phyloP scores from a whole-genome alignment of 2,797 vertebrate species.

The Ataeniobius toweri region DNA sequence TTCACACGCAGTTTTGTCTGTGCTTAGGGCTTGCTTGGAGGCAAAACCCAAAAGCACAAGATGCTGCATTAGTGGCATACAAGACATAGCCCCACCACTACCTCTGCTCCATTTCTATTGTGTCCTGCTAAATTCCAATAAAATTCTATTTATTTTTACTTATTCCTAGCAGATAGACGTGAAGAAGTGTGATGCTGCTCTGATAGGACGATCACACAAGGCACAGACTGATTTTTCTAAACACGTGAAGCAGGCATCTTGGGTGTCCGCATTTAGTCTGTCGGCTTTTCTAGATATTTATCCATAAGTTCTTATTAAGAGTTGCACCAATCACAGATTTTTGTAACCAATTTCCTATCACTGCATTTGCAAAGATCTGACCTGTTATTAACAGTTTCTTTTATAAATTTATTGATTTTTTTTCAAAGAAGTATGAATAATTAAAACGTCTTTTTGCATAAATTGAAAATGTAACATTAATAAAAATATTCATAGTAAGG shows the following conservation, averaged over 20 bases:
- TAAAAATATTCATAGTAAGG: too few relatives aligned
- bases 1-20: constrained; percentile 47
- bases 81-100: constrained; percentile 26
- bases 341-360: not conserved
- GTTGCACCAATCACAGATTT: not conserved
- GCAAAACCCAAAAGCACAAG: constrained; percentile 56
- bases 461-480: not conserved
- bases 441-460: not conserved
- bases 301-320: not conserved
- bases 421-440: not conserved
- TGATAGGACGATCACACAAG: constrained; percentile 45
- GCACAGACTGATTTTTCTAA: constrained; percentile 45
- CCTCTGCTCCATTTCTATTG: constrained; percentile 22
- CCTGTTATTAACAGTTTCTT: not conserved
- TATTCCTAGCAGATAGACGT: constrained; percentile 23
- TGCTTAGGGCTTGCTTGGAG: constrained; percentile 67
- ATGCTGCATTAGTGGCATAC: constrained; percentile 38
- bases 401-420: not conserved
- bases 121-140: constrained; percentile 27
- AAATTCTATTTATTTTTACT: constrained; percentile 10
- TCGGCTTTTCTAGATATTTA: constrained; percentile 2
- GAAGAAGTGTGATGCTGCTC: constrained; percentile 41
- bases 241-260: constrained; percentile 40
- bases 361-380: not conserved
- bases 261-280: constrained; percentile 39